phyloP scores from a whole-genome alignment of 2,113 vertebrate genomes.

The Calyptomena viridis region DNA sequence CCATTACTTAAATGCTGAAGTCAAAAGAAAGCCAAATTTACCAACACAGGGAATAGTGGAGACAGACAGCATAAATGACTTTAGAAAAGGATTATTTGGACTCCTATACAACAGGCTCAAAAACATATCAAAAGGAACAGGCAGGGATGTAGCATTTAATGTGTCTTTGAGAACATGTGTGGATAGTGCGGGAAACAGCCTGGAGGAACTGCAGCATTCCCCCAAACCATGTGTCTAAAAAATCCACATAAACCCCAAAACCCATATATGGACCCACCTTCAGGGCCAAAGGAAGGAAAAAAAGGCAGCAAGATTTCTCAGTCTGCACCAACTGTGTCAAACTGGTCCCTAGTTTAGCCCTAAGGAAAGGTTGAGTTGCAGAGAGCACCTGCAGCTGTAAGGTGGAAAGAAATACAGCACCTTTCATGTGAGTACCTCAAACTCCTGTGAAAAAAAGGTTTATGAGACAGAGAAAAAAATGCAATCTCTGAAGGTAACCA shows the following conservation, averaged over 20 bases:
- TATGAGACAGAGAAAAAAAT: not conserved
- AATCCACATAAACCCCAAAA: not conserved
- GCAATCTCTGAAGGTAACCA: not conserved
- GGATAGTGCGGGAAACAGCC: no score
- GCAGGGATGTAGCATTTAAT: no score
- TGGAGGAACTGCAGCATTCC: not conserved
- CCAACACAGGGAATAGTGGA: fast-evolving
- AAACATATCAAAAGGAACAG: not conserved
- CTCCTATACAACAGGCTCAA: not conserved
- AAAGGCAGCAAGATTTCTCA: not conserved
- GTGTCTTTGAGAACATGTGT: fast-evolving
- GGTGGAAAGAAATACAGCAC: not conserved
- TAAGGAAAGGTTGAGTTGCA: fast-evolving
- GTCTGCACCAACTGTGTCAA: not conserved
- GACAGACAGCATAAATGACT: not conserved
- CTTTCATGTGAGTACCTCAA: not conserved
- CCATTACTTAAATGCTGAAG: no score
- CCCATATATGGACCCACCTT: fast-evolving
- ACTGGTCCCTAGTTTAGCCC: fast-evolving
- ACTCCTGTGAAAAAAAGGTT: not conserved
- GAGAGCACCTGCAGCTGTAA: not conserved
- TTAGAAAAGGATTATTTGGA: not conserved
- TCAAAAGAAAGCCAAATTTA: not conserved
- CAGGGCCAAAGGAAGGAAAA: not conserved
- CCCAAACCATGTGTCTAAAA: fast-evolving